phyloP scores from a whole-genome alignment of 2,113 vertebrate species.

The Phalacrocorax pelagicus region DNA sequence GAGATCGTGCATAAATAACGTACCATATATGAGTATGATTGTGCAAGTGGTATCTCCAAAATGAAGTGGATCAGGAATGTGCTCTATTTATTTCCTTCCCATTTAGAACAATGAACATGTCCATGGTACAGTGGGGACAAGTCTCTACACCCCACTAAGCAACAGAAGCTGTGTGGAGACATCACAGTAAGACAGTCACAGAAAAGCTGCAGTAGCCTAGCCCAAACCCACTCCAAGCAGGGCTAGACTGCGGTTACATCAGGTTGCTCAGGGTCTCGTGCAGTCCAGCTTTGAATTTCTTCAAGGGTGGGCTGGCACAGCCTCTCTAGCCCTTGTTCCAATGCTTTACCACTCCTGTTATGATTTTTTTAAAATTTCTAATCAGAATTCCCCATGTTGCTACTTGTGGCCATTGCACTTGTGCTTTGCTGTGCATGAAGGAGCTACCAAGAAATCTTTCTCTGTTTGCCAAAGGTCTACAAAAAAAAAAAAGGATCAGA shows the following conservation, averaged over 20 bases:
- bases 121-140: neutral
- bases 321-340: neutral
- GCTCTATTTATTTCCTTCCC: neutral
- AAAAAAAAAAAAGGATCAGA: neutral
- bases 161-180: neutral
- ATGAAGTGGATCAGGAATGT: neutral
- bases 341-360: neutral
- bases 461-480: neutral
- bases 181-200: neutral
- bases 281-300: neutral
- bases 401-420: neutral
- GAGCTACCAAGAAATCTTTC: neutral
- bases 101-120: neutral
- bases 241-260: neutral
- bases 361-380: neutral
- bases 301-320: neutral
- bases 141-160: neutral
- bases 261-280: accelerated
- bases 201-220: neutral
- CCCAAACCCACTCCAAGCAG: neutral
- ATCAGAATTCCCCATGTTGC: neutral
- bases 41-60: neutral
- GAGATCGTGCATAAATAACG: neutral
- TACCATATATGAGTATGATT: neutral
- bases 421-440: neutral